phyloP scores from a whole-genome alignment of 2,113 vertebrate species.

The Mixornis gularis region DNA sequence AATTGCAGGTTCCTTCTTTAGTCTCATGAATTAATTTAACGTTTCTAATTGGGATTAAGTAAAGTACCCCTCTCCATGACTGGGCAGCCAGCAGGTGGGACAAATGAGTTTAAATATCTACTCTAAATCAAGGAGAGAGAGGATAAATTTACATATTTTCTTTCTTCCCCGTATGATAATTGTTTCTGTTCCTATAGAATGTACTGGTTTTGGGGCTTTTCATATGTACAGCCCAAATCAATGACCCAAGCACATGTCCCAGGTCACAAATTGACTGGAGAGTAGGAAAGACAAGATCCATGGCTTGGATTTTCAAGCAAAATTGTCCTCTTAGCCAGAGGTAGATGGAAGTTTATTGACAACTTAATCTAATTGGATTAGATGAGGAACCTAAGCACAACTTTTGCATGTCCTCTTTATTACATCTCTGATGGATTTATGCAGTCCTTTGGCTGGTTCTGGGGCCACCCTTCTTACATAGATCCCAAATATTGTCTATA shows the following conservation, averaged over 20 bases:
- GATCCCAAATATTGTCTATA: background rate
- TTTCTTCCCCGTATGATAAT: too few species aligned
- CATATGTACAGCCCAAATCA: background rate
- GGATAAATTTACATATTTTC: background rate
- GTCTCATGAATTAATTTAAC: background rate
- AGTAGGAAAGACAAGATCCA: background rate
- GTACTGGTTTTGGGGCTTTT: background rate
- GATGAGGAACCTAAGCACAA: background rate
- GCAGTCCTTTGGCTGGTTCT: background rate
- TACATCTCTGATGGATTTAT: background rate
- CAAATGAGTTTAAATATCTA: background rate
- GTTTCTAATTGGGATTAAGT: background rate
- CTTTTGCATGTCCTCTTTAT: background rate
- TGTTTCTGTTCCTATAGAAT: background rate
- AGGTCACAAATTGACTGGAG: background rate
- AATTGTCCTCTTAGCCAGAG: background rate
- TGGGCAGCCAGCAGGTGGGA: background rate
- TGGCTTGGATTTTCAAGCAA: background rate
- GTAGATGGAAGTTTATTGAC: background rate
- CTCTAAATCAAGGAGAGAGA: background rate
- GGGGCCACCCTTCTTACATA: background rate
- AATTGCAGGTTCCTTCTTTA: background rate
- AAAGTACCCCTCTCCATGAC: background rate
- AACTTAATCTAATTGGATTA: background rate
- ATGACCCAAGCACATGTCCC: background rate